A percentile compares a stretch with the other conserved stretches of the same genome.
Conservation (phyloP, 2,888 invertebrate genomes). For the Microctonus hyperodae region DNA sequence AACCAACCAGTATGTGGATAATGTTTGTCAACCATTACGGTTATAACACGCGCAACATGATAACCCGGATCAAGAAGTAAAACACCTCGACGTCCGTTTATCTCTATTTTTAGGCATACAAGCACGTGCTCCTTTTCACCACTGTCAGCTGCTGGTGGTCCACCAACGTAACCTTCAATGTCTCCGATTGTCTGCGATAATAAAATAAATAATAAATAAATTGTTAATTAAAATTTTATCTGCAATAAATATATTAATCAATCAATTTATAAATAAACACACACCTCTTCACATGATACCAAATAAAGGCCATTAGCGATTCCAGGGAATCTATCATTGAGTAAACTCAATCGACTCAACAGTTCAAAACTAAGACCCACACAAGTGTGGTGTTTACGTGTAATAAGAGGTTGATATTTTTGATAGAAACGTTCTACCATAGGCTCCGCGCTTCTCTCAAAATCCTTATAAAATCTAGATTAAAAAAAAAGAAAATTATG, state of each 20-base stretch:
- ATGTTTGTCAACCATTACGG: conserved; percentile 83
- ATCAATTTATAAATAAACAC: conserved; percentile 25
- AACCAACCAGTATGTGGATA: conserved; percentile 93
- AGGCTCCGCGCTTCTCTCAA: conserved; percentile 70
- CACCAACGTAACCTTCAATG: conserved; percentile 62
- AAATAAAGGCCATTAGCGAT: conserved; percentile 74
- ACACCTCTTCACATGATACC: conserved; percentile 87
- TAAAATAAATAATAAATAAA: conserved; percentile 14
- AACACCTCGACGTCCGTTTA: conserved; percentile 78
- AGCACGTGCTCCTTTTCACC: conserved; percentile 90
- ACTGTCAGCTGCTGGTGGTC: conserved; percentile 66
- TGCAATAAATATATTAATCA: too few species aligned
- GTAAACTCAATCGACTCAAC: conserved; percentile 69
- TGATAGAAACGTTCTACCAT: conserved; percentile 77
- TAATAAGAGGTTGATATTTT: conserved; percentile 80
- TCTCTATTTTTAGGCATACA: conserved; percentile 76
- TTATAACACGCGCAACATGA: conserved; percentile 85
- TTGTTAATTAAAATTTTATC: neutral
- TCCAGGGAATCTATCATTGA: conserved; percentile 74
- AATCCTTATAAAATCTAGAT: conserved; percentile 67
- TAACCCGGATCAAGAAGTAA: conserved; percentile 91
- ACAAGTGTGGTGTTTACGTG: conserved; percentile 82
- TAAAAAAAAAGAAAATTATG: conserved; percentile 9
- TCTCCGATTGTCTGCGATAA: conserved; percentile 61
- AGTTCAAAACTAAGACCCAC: conserved; percentile 88